A percentile compares a stretch with the other conserved stretches of the same genome.
These are phyloP conservation scores for Cephus cinctus DNA, from an alignment of 1,140 invertebrate species.

Conservation along the genomic window DNA sequence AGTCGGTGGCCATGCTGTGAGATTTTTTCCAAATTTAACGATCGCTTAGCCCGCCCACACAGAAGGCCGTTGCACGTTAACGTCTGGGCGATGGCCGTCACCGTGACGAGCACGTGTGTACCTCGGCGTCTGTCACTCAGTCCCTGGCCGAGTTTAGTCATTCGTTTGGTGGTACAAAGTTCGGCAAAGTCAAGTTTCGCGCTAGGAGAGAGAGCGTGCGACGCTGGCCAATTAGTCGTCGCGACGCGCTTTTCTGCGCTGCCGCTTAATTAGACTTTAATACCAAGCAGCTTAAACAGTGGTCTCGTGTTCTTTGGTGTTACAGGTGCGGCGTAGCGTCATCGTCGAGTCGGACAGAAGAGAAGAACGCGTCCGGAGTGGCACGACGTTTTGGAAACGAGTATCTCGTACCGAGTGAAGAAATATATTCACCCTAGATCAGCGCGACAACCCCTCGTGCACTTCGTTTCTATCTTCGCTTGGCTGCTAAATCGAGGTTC, in stretches of 20 bases:
- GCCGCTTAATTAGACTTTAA: too few species aligned
- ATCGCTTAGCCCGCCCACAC: conserved; percentile 50
- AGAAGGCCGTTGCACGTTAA: conserved; percentile 30
- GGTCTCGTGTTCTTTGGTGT: too few species aligned
- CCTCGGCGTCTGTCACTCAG: conserved; percentile 49
- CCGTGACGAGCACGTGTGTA: conserved; percentile 55
- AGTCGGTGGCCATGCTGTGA: conserved; percentile 19
- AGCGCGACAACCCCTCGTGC: background rate
- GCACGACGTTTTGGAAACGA: conserved; percentile 44
- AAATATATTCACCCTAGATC: background rate
- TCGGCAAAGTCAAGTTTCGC: conserved; percentile 25
- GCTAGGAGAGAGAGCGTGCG: background rate
- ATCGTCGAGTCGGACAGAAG: conserved; percentile 51
- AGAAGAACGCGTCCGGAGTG: conserved; percentile 43
- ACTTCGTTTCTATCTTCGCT: conserved; percentile 5
- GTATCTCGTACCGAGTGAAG: conserved; percentile 38
- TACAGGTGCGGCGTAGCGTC: conserved; percentile 55
- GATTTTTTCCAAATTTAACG: conserved; percentile 41
- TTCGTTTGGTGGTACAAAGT: conserved; percentile 32
- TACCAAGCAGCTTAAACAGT: too few species aligned
- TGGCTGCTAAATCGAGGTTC: conserved; percentile 14
- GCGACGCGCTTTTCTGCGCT: too few species aligned
- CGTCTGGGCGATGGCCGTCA: conserved; percentile 52
- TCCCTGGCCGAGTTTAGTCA: conserved; percentile 23
- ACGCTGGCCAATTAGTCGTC: conserved; percentile 19